These are phyloP conservation scores for Ceyx erithaca DNA, from an alignment of 2,797 vertebrate species.

Conservation along the genomic window DNA sequence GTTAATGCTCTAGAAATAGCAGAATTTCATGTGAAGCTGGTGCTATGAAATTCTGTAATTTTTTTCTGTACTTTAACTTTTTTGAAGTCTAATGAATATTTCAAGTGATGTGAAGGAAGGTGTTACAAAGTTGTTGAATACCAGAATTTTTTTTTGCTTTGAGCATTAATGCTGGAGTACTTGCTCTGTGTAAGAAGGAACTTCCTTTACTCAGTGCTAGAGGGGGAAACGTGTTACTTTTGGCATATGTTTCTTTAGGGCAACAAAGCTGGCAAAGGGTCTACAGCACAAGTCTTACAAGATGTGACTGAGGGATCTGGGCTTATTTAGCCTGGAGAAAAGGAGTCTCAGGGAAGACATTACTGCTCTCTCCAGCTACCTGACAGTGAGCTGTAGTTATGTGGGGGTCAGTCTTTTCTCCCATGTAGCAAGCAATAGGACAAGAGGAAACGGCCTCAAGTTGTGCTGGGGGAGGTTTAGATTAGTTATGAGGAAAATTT, in stretches of 20 bases:
- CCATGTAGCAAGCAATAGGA: neutral
- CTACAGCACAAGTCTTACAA: neutral
- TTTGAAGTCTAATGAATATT: neutral
- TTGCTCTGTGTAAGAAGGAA: neutral
- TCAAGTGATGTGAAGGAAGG: neutral
- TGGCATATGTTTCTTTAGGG: neutral
- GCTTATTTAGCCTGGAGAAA: neutral
- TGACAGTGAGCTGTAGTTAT: neutral
- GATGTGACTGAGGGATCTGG: neutral
- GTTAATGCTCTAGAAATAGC: conserved; percentile 1
- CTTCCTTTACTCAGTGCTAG: neutral
- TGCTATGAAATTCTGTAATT: neutral
- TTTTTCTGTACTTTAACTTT: neutral
- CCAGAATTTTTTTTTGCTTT: neutral
- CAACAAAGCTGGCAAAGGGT: neutral
- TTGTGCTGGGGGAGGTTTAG: neutral
- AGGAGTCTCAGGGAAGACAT: neutral
- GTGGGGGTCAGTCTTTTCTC: neutral
- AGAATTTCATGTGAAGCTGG: neutral
- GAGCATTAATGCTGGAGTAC: neutral
- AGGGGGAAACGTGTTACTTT: neutral
- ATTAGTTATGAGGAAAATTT: neutral
- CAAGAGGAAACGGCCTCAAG: neutral
- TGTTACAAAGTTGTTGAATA: neutral
- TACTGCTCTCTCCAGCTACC: neutral